These are phyloP conservation scores for Camponotus vicinus DNA, from an alignment of 1,140 invertebrate species.

Conservation along the genomic window DNA sequence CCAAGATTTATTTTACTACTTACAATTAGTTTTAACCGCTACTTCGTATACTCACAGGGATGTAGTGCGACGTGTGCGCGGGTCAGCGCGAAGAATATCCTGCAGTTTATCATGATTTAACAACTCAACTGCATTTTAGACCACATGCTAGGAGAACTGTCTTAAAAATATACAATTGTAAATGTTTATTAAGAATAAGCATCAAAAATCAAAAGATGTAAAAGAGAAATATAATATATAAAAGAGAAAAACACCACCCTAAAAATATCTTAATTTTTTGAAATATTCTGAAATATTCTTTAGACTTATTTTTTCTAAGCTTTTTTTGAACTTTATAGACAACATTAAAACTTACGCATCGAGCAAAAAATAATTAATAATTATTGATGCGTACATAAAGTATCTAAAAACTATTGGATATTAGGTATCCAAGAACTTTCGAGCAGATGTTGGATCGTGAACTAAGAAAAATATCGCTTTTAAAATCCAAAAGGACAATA, in stretches of 20 bases:
- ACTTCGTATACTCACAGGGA: constrained; percentile 38
- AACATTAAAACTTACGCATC: not conserved
- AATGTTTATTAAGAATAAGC: not conserved
- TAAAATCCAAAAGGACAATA: constrained; percentile 42
- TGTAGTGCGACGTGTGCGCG: constrained; percentile 49
- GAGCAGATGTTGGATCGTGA: not conserved
- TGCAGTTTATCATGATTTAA: constrained; percentile 54
- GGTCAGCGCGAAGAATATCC: constrained; percentile 53
- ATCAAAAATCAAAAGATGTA: not conserved
- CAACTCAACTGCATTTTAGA: constrained; percentile 38
- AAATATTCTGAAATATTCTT: no score
- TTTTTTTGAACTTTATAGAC: not conserved
- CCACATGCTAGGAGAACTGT: not conserved
- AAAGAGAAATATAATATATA: no score
- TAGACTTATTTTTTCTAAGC: not conserved
- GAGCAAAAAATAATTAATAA: not conserved
- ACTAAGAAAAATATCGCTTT: constrained; percentile 56
- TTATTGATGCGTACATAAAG: not conserved
- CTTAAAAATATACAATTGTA: constrained; percentile 17
- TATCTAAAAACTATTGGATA: constrained; percentile 5
- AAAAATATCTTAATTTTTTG: not conserved
- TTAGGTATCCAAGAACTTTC: not conserved
- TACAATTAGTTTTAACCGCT: constrained; percentile 77
- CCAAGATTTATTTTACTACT: constrained; percentile 78
- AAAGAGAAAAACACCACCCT: no score